phyloP scores from a whole-genome alignment of 2,797 vertebrate genomes.

The Xiphorhynchus erythropygius region DNA sequence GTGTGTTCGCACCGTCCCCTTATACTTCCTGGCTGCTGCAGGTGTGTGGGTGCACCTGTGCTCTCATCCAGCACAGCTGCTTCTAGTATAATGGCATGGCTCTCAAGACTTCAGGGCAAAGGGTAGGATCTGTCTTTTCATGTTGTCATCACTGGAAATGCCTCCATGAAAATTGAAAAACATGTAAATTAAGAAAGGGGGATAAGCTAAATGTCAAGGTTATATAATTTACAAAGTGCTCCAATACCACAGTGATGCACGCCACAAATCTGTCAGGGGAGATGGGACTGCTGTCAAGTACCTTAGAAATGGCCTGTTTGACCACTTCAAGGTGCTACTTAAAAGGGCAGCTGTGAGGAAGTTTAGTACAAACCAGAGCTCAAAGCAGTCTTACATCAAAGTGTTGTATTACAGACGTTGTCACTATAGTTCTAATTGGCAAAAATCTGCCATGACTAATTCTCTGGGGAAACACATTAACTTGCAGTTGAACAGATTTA shows the following conservation, averaged over 20 bases:
- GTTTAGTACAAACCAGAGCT: background rate
- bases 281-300: background rate
- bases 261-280: background rate
- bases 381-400: background rate
- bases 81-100: background rate
- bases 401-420: background rate
- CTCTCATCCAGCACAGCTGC: background rate
- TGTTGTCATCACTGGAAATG: rapidly evolving
- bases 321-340: background rate
- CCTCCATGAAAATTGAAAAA: background rate
- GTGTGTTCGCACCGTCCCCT: background rate
- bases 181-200: background rate
- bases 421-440: background rate
- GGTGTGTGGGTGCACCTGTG: background rate
- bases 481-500: background rate
- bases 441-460: background rate
- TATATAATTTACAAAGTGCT: background rate
- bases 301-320: background rate
- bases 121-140: background rate
- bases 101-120: background rate
- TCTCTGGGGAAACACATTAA: background rate
- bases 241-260: background rate
- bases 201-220: background rate
- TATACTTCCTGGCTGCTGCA: background rate
- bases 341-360: background rate